Evolutionary conservation across 2,888 invertebrate species (phyloP).

Genomic region (Tigriopus californicus): DNA sequence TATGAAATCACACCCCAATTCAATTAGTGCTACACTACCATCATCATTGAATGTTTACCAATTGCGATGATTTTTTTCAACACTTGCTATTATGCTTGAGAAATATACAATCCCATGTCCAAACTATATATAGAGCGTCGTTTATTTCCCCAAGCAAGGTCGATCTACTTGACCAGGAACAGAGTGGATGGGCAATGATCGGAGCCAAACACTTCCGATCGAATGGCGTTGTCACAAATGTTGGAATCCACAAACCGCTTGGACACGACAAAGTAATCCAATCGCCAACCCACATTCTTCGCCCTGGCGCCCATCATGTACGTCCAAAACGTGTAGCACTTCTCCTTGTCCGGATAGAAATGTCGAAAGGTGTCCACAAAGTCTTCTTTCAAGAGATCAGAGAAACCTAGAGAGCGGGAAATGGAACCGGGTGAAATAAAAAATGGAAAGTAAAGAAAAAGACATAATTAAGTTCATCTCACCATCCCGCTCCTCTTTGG

Average conservation of each 20-base stretch:
- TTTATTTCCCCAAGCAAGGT: no score
- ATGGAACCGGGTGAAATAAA: neutral
- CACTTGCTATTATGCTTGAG: no score
- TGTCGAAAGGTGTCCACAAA: constrained; percentile 73
- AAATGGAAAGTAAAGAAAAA: neutral
- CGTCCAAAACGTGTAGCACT: constrained; percentile 85
- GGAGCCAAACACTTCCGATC: constrained; percentile 64
- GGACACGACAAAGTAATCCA: constrained; percentile 87
- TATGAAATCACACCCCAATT: no score
- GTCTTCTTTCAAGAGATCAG: constrained; percentile 33
- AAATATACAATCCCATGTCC: no score
- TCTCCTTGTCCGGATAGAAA: constrained; percentile 60
- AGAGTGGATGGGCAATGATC: constrained; percentile 88
- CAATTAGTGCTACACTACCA: no score
- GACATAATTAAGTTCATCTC: constrained; percentile 30
- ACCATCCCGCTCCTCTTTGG: constrained; percentile 75
- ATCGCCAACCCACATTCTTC: constrained; percentile 87
- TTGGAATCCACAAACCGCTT: constrained; percentile 46
- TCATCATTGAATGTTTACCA: no score
- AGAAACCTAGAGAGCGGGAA: constrained; percentile 3
- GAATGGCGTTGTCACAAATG: constrained; percentile 66
- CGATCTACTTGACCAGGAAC: constrained; percentile 33
- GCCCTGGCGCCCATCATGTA: constrained; percentile 69
- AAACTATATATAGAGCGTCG: no score
- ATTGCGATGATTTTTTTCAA: no score